Base-by-base conservation (phyloP, 2,797 vertebrate species). In the Anolis apletophallus region DNA sequence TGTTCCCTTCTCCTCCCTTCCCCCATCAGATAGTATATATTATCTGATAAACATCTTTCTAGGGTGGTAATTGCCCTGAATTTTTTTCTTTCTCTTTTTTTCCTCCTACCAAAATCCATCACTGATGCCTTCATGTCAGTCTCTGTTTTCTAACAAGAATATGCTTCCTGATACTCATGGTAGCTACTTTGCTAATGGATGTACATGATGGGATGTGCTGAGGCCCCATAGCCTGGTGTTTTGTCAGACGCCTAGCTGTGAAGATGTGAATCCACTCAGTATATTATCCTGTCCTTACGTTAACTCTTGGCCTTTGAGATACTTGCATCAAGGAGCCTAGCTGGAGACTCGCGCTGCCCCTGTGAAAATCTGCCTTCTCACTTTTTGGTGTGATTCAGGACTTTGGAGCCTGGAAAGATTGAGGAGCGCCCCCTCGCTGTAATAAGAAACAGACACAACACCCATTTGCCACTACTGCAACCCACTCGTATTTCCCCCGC, bases 401-500 rank as follows among this genome's bases (percentile, higher is more conserved):
- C 96, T 97, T 97, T 96, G 95, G 96, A 96, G 96, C 95, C 96
- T 97, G 96, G 96, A 96, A 96, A 95, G 96, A 96, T 96, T 95
- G 96, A 97, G 96, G 95, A 96, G 96, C 96, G 94, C 94, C 94
- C 64, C 96, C 94, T 96, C 96, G 96, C 96, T 97, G 98, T 99
- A 99, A 99, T 98, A 98, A 99, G 98, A 99, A 99, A 99, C 99
- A 99, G 98, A 99, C 98, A 87, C 94, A 88, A 92, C 95, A 93
- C 92, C 96, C 95, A 95, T 95, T 95, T 94, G 94, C 89, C 94
- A 93, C 52, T 72, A 52, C 59, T 78, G 93, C 91, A 92, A 88
- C 91, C 85, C 92, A 86, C 94, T 92, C 92, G 92, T 93, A 86
- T 93, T 95, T 83, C 50, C 89, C 55, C 92, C 84, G 68, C 84